phyloP scores from a whole-genome alignment of 2,797 vertebrate species.

The Pangasius krempfi region DNA sequence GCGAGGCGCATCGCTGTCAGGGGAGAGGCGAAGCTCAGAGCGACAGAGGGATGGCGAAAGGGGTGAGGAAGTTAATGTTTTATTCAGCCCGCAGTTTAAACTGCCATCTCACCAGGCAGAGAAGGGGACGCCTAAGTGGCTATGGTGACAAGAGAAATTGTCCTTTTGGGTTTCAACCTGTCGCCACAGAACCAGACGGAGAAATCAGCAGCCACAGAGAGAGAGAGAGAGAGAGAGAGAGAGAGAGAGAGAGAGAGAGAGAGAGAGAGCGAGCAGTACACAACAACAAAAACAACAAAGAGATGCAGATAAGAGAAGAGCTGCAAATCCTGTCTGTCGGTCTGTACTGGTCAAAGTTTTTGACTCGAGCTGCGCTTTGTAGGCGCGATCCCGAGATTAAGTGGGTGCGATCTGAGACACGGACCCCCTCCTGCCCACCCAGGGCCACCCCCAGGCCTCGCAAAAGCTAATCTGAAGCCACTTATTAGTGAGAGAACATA shows the following conservation, averaged over 20 bases:
- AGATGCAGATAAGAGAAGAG: background rate
- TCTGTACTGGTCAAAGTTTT: slow-evolving; percentile 31
- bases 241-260: slow-evolving; percentile 31
- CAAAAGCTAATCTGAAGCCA: background rate
- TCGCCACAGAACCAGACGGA: slow-evolving; percentile 89
- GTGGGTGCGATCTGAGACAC: background rate
- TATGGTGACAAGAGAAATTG: slow-evolving; percentile 99
- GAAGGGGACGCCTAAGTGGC: slow-evolving; percentile 98
- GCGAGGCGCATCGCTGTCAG: slow-evolving; percentile 91
- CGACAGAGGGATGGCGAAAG: slow-evolving; percentile 55
- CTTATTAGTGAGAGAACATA: background rate
- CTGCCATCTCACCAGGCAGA: slow-evolving; percentile 87
- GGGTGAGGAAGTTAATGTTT: slow-evolving; percentile 87
- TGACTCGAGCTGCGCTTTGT: background rate
- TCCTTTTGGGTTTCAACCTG: slow-evolving; percentile 97
- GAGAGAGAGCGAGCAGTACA: slow-evolving; percentile 48
- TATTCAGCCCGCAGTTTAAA: slow-evolving; percentile 98
- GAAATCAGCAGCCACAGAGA: slow-evolving; percentile 67
- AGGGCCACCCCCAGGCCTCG: background rate
- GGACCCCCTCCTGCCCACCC: background rate
- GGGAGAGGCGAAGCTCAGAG: slow-evolving; percentile 88
- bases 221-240: background rate
- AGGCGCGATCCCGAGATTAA: background rate
- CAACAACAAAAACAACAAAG: slow-evolving; percentile 33
- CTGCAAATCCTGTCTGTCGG: slow-evolving; percentile 38